phyloP scores from a whole-genome alignment of 2,113 vertebrate genomes.

The Pseudorectes ferrugineus region DNA sequence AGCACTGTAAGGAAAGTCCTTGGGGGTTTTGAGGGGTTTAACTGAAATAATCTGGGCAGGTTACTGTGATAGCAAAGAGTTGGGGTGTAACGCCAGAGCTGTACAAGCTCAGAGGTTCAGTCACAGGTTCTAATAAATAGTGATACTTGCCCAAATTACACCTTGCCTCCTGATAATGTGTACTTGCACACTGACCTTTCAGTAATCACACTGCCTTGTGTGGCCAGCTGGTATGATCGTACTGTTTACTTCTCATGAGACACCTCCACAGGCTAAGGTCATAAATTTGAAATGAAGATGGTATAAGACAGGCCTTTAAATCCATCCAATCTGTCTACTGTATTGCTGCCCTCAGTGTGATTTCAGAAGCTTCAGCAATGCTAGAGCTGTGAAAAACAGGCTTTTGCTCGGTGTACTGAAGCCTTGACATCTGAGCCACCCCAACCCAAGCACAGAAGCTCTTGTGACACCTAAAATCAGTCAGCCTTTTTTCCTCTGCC shows the following conservation, averaged over 20 bases:
- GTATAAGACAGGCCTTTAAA: not conserved
- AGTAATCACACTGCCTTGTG: not conserved
- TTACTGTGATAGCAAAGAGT: not conserved
- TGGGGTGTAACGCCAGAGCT: not conserved
- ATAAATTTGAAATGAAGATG: not conserved
- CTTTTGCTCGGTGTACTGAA: not conserved
- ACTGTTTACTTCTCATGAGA: not conserved
- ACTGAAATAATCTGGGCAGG: not conserved
- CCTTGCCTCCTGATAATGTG: not conserved
- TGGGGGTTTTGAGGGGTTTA: not conserved
- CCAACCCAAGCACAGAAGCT: not conserved
- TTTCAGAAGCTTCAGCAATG: not conserved
- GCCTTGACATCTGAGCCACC: not conserved
- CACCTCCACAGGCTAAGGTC: not conserved
- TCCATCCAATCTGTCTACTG: not conserved
- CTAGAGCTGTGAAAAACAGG: not conserved
- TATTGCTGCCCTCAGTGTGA: not conserved
- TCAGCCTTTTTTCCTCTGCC: not conserved
- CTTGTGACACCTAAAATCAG: not conserved
- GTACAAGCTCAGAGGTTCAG: not conserved
- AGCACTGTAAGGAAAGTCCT: not conserved
- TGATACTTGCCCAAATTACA: not conserved
- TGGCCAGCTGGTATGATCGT: not conserved
- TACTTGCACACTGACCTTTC: not conserved
- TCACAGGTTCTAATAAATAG: not conserved